Conservation (phyloP, 2,888 invertebrate species). For the Pollenia labialis region DNA sequence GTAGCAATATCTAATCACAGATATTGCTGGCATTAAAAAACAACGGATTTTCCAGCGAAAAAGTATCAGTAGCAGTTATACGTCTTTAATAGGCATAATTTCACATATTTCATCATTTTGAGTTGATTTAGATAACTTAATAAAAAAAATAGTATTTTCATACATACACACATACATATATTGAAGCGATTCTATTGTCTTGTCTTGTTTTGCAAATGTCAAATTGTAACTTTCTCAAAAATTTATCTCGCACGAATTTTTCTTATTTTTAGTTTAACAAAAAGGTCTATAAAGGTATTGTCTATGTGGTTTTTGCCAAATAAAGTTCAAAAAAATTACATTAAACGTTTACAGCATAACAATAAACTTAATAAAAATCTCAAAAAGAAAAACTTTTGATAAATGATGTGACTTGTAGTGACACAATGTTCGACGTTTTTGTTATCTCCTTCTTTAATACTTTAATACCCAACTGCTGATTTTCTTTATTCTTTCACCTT, state of each 20-base stretch:
- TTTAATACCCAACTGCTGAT: slow-evolving; percentile 10
- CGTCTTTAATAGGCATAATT: too few relatives aligned
- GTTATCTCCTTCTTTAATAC: slow-evolving; percentile 24
- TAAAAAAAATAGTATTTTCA: too few relatives aligned
- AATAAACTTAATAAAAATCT: slow-evolving; percentile 34
- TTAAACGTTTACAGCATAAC: slow-evolving; percentile 50
- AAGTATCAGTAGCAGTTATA: too few relatives aligned
- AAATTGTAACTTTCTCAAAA: slow-evolving; percentile 63
- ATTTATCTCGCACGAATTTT: slow-evolving; percentile 52
- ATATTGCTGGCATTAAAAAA: too few relatives aligned
- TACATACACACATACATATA: too few relatives aligned
- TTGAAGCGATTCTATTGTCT: background rate
- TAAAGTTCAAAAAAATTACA: slow-evolving; percentile 6
- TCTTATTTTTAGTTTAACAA: background rate
- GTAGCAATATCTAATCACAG: too few relatives aligned
- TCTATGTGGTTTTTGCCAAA: background rate
- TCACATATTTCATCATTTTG: too few relatives aligned
- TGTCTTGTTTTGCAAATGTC: slow-evolving; percentile 45
- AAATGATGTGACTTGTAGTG: slow-evolving; percentile 70
- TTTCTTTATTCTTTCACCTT: slow-evolving; percentile 7
- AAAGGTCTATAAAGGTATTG: background rate
- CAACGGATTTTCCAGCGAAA: too few relatives aligned
- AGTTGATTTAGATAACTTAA: too few relatives aligned
- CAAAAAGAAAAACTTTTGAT: slow-evolving; percentile 63
- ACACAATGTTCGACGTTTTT: slow-evolving; percentile 59